Evolutionary conservation across 2,888 invertebrate species (phyloP), one percentile per base, ranked within the genome.

Genomic region (Polydrusus pterygomalis): DNA sequence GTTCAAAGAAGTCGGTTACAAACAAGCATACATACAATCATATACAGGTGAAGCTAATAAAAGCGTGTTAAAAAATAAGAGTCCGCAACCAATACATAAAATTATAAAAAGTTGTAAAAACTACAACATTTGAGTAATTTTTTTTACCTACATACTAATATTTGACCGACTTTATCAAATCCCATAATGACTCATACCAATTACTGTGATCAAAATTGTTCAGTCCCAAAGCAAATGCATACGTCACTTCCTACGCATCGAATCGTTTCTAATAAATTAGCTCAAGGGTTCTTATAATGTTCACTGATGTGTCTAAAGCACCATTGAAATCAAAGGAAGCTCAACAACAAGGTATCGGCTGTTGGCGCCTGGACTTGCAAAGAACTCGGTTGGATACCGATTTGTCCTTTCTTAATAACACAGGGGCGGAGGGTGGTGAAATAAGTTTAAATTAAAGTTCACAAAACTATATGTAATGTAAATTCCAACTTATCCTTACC

Each of bases 241-340:
- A 49, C 49, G 65, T 58, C 68, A 68, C 40, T 68, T 68, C 68
- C 56, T 68, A 54, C n/a, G 11, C 11, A 9, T 30, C 68, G 20
- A 56, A 54, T 56, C 68, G 17, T 20, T 17, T 38, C 43, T 72
- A 72, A 72, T 72, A 72, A 72, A 72, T 72, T 65, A 72, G 56
- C 58, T 72, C 65, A 58, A 72, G 72, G 65, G 58, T 18, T 38
- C 56, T 65, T 71, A 38, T 47, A 54, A 54, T 54, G 51, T 47
- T 62, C 25, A 70, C 30, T 47, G 74, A 54, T 74, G 70, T 63
- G 64, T 70, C 70, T 75, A 70, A 64, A 75, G 49, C 56, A 78
- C 79, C 77, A 82, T 80, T 81, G 80, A 82, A 82, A 83, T 82
- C 81, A 81, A 81, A 81, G 80, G 81, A 80, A 81, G 79, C 76